Evolutionary conservation across 1,140 invertebrate genomes (phyloP), one percentile per base, ranked within the genome.

Genomic region (Neodiprion virginianus): DNA sequence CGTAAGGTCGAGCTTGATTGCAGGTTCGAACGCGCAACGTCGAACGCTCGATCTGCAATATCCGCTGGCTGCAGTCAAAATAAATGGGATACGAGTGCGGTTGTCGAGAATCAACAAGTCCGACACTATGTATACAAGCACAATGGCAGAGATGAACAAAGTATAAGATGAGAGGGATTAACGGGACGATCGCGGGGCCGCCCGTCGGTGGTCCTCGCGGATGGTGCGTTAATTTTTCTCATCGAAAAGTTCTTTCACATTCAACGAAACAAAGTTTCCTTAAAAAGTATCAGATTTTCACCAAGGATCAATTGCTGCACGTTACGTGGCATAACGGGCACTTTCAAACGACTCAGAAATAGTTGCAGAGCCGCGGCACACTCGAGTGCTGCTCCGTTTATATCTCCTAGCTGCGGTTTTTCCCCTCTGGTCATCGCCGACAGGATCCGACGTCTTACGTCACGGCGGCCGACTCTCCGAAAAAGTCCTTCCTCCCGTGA

Each of bases 221-320:
- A 21, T 21, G 17, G 17, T 21, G 17, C 17, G 17, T 21, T 21
- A 21, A 21, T 21, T 21, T 21, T 21, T 21, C 17, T 21, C 17
- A 21, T 21, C 17, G 17, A 21, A 21, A 21, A 21, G 17, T 21
- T 21, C 17, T 21, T 21, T 21, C 17, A 21, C 17, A 21, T 53
- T 53, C 50, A 53, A 53, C 14, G 8, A 10, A 14, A 14, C 14
- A 69, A 21, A 1, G 12, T 17, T 9, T 48, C n/a, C 11, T 74
- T 71, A 49, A 50, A 28, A 28, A 78, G 23, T 73, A 73, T 65
- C 17, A 67, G 17, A 69, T 53, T 10, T 48, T 78, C 83, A 89
- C 88, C 88, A 23, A 89, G 80, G 0, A 87, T 85, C 68, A 90
- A 77, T 21, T 86, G 79, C 75, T 89, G 89, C 4, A 90, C 86